Conservation (phyloP, 2,888 invertebrate species). For the Protophormia terraenovae region DNA sequence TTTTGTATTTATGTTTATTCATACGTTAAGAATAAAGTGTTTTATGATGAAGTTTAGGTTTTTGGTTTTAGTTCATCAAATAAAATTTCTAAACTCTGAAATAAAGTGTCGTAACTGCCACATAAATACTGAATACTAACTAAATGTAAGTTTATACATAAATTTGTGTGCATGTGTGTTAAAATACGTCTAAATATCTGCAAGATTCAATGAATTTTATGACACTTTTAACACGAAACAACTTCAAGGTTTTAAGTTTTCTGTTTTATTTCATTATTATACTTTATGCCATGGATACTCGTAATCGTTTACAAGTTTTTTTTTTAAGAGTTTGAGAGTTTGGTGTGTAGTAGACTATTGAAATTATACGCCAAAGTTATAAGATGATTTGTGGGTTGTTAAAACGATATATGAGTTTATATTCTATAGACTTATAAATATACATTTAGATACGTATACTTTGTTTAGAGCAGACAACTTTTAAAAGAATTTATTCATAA, state of each 20-base stretch:
- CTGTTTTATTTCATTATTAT: background rate
- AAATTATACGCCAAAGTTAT: slow-evolving; percentile 32
- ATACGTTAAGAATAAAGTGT: slow-evolving; percentile 26
- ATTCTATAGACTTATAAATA: background rate
- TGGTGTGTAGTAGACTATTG: background rate
- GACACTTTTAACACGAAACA: slow-evolving; percentile 53
- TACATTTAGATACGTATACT: background rate
- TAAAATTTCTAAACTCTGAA: slow-evolving; percentile 27
- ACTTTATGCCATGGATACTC: background rate
- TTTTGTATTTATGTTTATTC: background rate
- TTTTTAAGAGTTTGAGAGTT: background rate
- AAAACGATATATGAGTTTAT: slow-evolving; percentile 16
- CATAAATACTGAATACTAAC: background rate
- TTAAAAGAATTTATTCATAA: background rate
- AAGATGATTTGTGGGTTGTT: slow-evolving; percentile 46
- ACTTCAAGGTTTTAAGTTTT: slow-evolving; percentile 43
- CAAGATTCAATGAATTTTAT: slow-evolving; percentile 49
- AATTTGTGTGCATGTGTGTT: background rate
- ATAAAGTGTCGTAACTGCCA: slow-evolving; percentile 47
- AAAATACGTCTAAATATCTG: slow-evolving; percentile 3
- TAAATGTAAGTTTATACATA: background rate
- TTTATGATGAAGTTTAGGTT: slow-evolving; percentile 52
- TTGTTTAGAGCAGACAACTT: background rate
- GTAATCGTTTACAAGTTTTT: slow-evolving; percentile 8
- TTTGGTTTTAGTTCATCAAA: slow-evolving; percentile 57